phyloP scores from a whole-genome alignment of 2,113 vertebrate genomes.

The Noctilio leporinus region DNA sequence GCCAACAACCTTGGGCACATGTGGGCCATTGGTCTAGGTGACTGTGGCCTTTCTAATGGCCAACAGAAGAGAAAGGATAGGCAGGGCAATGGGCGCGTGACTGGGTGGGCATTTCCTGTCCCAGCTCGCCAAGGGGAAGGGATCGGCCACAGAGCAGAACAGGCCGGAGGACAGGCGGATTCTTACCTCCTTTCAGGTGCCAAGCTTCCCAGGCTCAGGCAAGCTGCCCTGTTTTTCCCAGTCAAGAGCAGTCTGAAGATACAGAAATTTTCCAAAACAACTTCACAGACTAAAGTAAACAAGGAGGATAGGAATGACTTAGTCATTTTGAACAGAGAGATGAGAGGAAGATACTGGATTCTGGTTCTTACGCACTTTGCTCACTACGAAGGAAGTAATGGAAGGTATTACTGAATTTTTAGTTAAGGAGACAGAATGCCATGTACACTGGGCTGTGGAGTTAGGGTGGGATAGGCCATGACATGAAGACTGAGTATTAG shows the following conservation, averaged over 20 bases:
- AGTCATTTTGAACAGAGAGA: neutral
- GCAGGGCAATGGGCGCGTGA: neutral
- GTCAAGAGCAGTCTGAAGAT: neutral
- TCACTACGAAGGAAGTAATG: neutral
- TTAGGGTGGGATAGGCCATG: no score
- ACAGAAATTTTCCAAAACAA: neutral
- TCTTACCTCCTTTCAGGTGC: neutral
- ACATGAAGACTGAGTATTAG: neutral
- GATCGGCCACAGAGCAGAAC: neutral
- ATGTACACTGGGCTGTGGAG: neutral
- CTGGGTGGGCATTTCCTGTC: neutral
- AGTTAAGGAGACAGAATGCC: neutral
- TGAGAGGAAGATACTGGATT: neutral
- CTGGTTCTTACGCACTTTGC: neutral
- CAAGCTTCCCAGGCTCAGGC: neutral
- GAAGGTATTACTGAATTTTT: neutral
- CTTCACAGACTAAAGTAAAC: neutral
- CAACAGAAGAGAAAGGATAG: neutral
- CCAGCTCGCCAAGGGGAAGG: neutral
- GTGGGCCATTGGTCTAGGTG: neutral
- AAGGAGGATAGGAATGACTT: neutral
- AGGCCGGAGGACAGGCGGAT: neutral
- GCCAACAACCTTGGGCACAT: neutral
- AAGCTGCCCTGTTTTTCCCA: neutral
- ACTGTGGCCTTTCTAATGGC: neutral